Evolutionary conservation across 2,113 vertebrate genomes (phyloP).

Genomic region (Eubucco bourcierii): DNA sequence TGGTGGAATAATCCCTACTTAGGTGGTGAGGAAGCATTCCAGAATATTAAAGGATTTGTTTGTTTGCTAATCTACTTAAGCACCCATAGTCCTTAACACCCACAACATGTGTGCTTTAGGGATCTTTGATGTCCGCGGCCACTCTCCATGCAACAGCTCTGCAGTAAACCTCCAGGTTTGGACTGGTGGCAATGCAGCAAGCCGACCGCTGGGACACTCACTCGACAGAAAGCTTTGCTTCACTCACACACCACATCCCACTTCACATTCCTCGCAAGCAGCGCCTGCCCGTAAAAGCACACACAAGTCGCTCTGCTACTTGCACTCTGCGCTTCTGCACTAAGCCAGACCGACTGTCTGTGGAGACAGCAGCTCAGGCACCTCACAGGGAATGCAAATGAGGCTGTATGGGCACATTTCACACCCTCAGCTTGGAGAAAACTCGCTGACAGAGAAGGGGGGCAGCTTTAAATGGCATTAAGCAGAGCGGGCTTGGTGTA

Average conservation of each 20-base stretch:
- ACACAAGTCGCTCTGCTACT: neutral
- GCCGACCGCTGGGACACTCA: neutral
- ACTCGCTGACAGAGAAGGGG: neutral
- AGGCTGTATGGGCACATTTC: neutral
- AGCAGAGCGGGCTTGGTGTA: neutral
- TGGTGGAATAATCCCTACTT: conserved; percentile 45
- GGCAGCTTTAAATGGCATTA: conserved; percentile 13
- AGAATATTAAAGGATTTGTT: conserved; percentile 61
- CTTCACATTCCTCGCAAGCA: neutral
- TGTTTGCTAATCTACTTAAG: conserved; percentile 67
- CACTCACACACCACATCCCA: neutral
- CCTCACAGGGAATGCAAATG: fast-evolving
- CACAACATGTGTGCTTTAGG: neutral
- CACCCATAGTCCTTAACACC: conserved; percentile 32
- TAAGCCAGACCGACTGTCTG: neutral
- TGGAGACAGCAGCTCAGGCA: neutral
- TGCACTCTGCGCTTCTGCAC: neutral
- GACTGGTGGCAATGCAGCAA: fast-evolving
- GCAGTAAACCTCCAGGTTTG: neutral
- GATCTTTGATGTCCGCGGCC: neutral
- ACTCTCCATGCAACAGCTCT: neutral
- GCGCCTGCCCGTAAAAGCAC: fast-evolving
- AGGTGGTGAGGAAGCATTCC: conserved; percentile 56
- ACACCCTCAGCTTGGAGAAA: neutral
- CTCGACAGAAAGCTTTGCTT: neutral